Conservation (phyloP, 2,888 invertebrate genomes). For the Andrena hattorfiana region DNA sequence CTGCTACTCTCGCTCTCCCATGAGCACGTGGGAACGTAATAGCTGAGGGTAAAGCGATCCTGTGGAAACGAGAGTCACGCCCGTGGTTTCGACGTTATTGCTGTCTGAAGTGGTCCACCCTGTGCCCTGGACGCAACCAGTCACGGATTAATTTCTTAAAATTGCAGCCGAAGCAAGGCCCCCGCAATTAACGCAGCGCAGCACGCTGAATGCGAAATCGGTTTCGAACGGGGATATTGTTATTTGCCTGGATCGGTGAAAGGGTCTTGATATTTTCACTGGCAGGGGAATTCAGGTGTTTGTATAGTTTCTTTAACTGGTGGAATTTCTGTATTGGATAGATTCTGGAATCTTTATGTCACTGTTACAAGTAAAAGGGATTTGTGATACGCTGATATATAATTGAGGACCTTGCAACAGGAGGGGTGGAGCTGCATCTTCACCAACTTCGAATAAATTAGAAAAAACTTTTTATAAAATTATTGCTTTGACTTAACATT, state of each 20-base stretch:
- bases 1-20: constrained; percentile 58
- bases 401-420: too few relatives aligned
- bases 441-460: too few relatives aligned
- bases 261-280: neutral
- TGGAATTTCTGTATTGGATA: neutral
- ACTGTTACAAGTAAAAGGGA: too few relatives aligned
- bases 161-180: constrained; percentile 32
- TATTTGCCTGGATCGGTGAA: neutral
- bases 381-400: too few relatives aligned
- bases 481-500: too few relatives aligned
- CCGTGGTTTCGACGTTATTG: constrained; percentile 68
- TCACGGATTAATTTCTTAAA: constrained; percentile 59
- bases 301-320: neutral
- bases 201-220: constrained; percentile 6
- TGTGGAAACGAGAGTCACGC: constrained; percentile 69
- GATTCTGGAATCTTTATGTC: too few relatives aligned
- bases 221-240: constrained; percentile 3
- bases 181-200: constrained; percentile 34
- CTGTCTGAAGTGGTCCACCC: constrained; percentile 63
- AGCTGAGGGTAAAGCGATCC: constrained; percentile 61
- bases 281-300: neutral
- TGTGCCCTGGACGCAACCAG: constrained; percentile 34
- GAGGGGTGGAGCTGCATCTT: too few relatives aligned
- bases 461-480: too few relatives aligned
- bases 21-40: constrained; percentile 62